Conservation (phyloP, 37 sponge, comb jelly and placozoan species). For the Tethya wilhelma region DNA sequence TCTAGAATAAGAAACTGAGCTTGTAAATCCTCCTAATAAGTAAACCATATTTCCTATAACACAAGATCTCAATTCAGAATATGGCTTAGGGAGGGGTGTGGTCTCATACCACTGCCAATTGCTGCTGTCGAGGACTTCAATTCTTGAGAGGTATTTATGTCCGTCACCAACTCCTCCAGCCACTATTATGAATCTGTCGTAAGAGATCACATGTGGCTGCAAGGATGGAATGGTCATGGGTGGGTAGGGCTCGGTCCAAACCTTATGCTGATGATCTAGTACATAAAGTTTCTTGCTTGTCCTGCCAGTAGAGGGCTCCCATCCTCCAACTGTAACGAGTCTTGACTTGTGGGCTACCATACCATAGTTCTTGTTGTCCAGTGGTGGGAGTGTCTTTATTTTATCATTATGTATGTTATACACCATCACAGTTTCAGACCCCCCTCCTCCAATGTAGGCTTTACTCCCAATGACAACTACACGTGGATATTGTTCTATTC, state of each 20-base stretch:
- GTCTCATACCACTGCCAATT: not conserved
- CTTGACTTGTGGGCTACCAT: too few relatives aligned
- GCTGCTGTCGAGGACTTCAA: not conserved
- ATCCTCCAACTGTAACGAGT: too few relatives aligned
- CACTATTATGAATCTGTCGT: not conserved
- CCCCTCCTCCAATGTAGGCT: too few relatives aligned
- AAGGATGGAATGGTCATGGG: slow-evolving; percentile 17
- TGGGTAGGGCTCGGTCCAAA: slow-evolving; percentile 39
- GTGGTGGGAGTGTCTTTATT: too few relatives aligned
- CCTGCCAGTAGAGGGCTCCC: too few relatives aligned
- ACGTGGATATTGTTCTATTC: too few relatives aligned
- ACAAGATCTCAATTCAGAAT: not conserved
- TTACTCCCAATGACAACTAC: too few relatives aligned
- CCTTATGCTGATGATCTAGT: too few relatives aligned
- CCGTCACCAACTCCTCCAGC: not conserved
- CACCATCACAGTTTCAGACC: too few relatives aligned
- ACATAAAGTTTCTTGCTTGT: too few relatives aligned
- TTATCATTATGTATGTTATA: too few relatives aligned
- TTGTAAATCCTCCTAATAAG: not conserved
- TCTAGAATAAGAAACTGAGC: not conserved
- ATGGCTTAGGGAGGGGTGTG: not conserved
- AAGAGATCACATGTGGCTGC: not conserved
- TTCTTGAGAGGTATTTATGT: not conserved
- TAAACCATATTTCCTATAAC: not conserved
- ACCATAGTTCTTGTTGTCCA: too few relatives aligned